Percentiles rank a stretch among this genome's conserved stretches.
Conservation (phyloP, 1,140 invertebrate species). For the Vanessa tameamea region DNA sequence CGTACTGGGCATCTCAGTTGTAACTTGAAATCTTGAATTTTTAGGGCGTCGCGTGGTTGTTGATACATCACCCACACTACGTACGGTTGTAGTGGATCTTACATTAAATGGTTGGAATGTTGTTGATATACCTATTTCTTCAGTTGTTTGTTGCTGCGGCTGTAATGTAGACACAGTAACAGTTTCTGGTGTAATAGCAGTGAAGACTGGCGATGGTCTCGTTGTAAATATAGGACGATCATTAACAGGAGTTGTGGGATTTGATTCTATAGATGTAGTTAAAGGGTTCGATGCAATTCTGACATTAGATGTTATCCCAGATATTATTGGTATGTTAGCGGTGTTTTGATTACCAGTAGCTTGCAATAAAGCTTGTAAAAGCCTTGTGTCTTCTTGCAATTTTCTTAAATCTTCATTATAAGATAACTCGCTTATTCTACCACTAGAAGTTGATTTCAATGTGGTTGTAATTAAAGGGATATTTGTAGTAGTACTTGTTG, state of each 20-base stretch:
- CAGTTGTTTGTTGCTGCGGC: conserved; percentile 54
- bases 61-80: conserved; percentile 20
- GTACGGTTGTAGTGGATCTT: conserved; percentile 47
- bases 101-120: conserved; percentile 59
- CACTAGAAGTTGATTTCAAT: conserved; percentile 9
- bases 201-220: conserved; percentile 45
- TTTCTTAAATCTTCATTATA: conserved; percentile 52
- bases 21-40: conserved; percentile 39
- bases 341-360: conserved; percentile 50
- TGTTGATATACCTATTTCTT: conserved; percentile 66
- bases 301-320: conserved; percentile 69
- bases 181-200: conserved; percentile 53
- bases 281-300: conserved; percentile 69
- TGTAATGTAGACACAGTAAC: conserved; percentile 64
- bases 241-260: conserved; percentile 65
- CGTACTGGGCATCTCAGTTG: conserved; percentile 72
- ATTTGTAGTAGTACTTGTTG: conserved; percentile 35
- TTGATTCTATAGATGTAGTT: conserved; percentile 60
- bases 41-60: conserved; percentile 43
- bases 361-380: conserved; percentile 59
- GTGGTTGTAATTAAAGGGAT: conserved; percentile 36
- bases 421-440: conserved; percentile 40
- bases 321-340: conserved; percentile 59
- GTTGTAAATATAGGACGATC: conserved; percentile 65
- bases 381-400: conserved; percentile 57